These are phyloP conservation scores for Xiphias gladius DNA, from an alignment of 2,113 vertebrate species.

Conservation along the genomic window DNA sequence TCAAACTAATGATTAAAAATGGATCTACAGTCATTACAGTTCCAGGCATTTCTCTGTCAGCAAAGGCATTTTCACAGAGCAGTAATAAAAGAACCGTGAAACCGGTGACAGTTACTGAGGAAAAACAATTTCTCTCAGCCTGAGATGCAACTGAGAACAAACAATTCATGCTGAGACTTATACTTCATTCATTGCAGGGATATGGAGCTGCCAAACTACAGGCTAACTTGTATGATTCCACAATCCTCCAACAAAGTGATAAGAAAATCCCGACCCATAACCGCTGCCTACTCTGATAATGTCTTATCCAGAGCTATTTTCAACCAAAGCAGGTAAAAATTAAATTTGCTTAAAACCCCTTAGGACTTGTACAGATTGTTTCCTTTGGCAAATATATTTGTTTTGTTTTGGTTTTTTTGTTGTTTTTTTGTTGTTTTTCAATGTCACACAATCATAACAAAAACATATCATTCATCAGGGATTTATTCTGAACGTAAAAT, in stretches of 20 bases:
- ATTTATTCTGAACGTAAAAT: conserved; percentile 2
- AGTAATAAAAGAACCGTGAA: conserved; percentile 59
- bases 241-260: conserved; percentile 66
- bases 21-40: conserved; percentile 56
- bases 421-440: conserved; percentile 16
- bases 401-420: neutral
- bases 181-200: conserved; percentile 69
- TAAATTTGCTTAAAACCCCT: conserved; percentile 49
- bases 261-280: conserved; percentile 50
- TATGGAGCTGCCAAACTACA: conserved; percentile 57
- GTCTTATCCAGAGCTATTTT: conserved; percentile 54
- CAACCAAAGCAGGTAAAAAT: conserved; percentile 49
- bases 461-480: conserved; percentile 10
- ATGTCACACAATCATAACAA: conserved; percentile 9
- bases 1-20: conserved; percentile 62
- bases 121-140: conserved; percentile 67
- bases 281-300: conserved; percentile 45
- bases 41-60: conserved; percentile 52
- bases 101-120: conserved; percentile 60
- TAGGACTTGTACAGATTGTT: conserved; percentile 34
- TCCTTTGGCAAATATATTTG: conserved; percentile 19
- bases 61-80: conserved; percentile 38
- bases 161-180: conserved; percentile 60
- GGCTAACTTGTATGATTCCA: conserved; percentile 52
- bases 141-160: conserved; percentile 65